Percentiles rank a stretch among this genome's conserved stretches.
Conservation (phyloP, 2,113 vertebrate genomes). For the Eretmochelys imbricata region DNA sequence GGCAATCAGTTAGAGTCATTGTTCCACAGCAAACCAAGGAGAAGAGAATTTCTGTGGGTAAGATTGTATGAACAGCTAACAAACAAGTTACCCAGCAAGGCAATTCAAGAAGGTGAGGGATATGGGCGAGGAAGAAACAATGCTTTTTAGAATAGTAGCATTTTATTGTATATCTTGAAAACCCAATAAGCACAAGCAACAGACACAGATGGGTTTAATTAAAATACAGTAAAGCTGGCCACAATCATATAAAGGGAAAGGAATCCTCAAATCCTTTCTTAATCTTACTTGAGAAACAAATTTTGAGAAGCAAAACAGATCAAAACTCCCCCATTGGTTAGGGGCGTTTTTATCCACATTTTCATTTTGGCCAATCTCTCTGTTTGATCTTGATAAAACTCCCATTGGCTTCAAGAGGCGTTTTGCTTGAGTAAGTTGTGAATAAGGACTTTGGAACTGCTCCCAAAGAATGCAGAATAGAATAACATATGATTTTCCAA, state of each 20-base stretch:
- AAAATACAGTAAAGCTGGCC: slow-evolving; percentile 40
- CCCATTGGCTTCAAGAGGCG: background rate
- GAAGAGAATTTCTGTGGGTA: slow-evolving; percentile 7
- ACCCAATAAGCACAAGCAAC: background rate
- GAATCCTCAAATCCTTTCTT: background rate
- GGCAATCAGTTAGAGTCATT: background rate
- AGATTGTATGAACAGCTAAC: background rate
- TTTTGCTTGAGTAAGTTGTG: slow-evolving; percentile 5
- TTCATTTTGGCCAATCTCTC: slow-evolving; percentile 12
- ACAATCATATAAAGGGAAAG: accelerated
- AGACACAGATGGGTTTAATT: slow-evolving; percentile 42
- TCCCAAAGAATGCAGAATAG: background rate
- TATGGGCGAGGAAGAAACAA: background rate
- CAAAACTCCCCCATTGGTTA: background rate
- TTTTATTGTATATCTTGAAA: slow-evolving; percentile 1
- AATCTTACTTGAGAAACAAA: slow-evolving; percentile 38
- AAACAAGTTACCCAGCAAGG: background rate
- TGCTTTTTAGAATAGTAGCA: background rate
- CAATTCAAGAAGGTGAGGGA: background rate
- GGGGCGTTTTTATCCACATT: background rate
- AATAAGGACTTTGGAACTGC: background rate
- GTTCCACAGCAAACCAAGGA: slow-evolving; percentile 18
- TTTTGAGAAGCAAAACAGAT: slow-evolving; percentile 1
- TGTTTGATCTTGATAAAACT: background rate
- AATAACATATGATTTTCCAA: background rate